phyloP scores from a whole-genome alignment of 1,140 invertebrate species.

The Araneus ventricosus region DNA sequence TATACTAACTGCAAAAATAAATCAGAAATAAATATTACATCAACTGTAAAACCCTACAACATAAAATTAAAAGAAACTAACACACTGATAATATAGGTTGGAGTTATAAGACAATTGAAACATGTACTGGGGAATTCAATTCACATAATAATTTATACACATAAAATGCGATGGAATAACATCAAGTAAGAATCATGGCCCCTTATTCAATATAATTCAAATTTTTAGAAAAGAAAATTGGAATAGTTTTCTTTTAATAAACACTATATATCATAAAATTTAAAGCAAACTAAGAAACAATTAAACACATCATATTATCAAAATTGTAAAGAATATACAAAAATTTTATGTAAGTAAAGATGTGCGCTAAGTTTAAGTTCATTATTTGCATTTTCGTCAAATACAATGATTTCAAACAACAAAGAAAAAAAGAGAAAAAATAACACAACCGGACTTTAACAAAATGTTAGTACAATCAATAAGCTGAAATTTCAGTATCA shows the following conservation, averaged over 20 bases:
- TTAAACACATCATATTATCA: background rate
- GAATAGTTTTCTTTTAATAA: background rate
- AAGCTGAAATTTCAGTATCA: background rate
- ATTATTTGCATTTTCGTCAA: background rate
- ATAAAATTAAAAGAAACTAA: no score
- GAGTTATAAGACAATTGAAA: background rate
- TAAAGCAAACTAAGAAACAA: background rate
- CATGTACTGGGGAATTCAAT: background rate
- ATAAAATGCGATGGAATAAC: background rate
- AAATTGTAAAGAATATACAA: background rate
- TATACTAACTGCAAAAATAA: no score
- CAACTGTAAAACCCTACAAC: no score
- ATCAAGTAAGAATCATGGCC: background rate
- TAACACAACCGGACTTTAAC: background rate
- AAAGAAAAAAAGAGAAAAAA: background rate
- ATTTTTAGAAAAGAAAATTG: background rate
- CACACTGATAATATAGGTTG: no score
- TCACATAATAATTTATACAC: background rate
- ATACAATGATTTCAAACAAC: background rate
- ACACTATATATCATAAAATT: background rate
- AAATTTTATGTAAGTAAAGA: background rate
- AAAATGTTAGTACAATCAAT: background rate
- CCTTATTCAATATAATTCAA: background rate
- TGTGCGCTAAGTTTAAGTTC: conserved; percentile 11
- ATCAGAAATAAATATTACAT: no score